phyloP scores from a whole-genome alignment of 2,113 vertebrate genomes.

The Pelmatolapia mariae region DNA sequence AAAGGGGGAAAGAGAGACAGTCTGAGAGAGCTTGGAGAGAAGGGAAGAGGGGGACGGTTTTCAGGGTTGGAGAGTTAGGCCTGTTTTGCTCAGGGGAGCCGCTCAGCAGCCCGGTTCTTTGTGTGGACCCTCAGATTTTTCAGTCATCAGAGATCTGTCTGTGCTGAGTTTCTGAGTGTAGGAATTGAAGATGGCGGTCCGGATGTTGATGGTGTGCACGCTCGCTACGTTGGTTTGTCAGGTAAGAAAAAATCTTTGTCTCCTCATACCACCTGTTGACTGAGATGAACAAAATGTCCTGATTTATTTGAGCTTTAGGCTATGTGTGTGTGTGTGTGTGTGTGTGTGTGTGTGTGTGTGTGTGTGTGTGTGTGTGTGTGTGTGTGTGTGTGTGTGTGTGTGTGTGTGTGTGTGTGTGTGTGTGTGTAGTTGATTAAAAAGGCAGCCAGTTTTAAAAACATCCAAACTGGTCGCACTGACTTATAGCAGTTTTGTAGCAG shows the following conservation, averaged over 20 bases:
- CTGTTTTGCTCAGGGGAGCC: background rate
- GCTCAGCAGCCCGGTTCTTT: background rate
- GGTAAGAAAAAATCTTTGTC: constrained; percentile 47
- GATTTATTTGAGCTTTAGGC: background rate
- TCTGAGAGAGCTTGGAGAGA: background rate
- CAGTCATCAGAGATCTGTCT: background rate
- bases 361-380: background rate
- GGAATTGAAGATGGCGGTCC: constrained; percentile 48
- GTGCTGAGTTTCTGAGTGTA: constrained; percentile 1
- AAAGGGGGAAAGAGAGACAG: constrained; percentile 5
- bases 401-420: background rate
- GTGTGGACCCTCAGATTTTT: background rate
- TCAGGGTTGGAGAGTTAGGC: constrained; percentile 20
- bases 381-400: too few species aligned
- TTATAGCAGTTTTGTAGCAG: background rate
- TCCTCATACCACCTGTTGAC: background rate
- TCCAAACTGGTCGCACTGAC: background rate
- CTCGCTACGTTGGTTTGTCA: constrained; percentile 50
- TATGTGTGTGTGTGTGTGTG: background rate
- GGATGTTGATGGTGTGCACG: constrained; percentile 39
- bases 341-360: background rate
- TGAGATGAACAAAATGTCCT: background rate
- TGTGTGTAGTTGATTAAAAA: background rate
- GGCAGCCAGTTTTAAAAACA: background rate
- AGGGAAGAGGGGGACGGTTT: background rate